Base-by-base conservation (phyloP, 2,888 invertebrate species). In the Drosophila yooni region DNA sequence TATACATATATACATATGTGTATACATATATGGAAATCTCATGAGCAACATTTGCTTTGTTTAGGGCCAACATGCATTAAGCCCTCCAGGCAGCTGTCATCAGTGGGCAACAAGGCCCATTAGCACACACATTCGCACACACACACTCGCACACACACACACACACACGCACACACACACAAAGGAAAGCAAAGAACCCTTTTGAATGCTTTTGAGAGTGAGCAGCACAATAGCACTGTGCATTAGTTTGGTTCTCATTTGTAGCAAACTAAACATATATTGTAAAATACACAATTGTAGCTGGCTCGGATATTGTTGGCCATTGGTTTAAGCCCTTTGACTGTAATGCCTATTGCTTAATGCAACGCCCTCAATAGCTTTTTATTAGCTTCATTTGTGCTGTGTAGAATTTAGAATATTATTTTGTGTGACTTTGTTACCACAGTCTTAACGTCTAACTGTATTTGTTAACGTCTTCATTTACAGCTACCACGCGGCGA, bases 21-120 rank as follows among this genome's bases (percentile, higher is more conserved):
- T 43, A 43, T 25, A 15, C 40, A 50, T 0, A 50, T n/a, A 18
- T 27, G 43, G n/a, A 61, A 67, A 63, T 48, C 40, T 70, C 56
- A 59, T 64, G 70, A 67, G 57, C 40, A 74, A 74, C 63, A 84
- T 76, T 78, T 66, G 76, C 82, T 79, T 82, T 82, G 81, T 72
- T 76, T 72, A 69, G 63, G 70, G 66, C 75, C 72, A 71, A 83
- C 70, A 63, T 74, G 70, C 74, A 79, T 74, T 75, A 70, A 70
- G 70, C 68, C 76, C 68, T 70, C 60, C 70, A 71, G 74, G 58
- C 76, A 79, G 72, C 72, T 89, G 76, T 73, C 79, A 85, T 66
- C 66, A 65, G 63, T 76, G 59, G 60, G 70, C 69, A 70, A 70
- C 72, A 60, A 58, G 65, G 56, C 63, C 72, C 71, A 82, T 67